Evolutionary conservation across 2,888 invertebrate genomes (phyloP).

Genomic region (Andrena bicolor): DNA sequence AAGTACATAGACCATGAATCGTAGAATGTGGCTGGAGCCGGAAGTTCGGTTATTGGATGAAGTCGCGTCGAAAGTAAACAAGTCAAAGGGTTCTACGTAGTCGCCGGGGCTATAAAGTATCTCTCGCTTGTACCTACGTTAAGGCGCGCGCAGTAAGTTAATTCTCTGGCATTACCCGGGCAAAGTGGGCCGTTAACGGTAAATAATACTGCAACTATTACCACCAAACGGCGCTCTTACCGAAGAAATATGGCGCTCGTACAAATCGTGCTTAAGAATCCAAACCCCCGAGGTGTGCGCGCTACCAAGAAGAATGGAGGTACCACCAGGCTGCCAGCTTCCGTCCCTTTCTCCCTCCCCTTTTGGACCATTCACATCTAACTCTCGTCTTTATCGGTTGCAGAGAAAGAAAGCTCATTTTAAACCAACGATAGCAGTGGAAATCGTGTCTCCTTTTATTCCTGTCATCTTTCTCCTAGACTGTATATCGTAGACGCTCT

Average conservation of each 20-base stretch:
- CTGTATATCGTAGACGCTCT: not conserved
- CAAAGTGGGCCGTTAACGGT: constrained; percentile 79
- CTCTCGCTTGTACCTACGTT: constrained; percentile 66
- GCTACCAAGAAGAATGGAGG: constrained; percentile 30
- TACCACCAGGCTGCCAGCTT: not conserved
- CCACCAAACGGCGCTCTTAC: constrained; percentile 68
- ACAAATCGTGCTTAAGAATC: constrained; percentile 73
- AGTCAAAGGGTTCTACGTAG: constrained; percentile 36
- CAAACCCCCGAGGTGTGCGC: constrained; percentile 22
- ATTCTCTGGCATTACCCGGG: constrained; percentile 69
- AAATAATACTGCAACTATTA: constrained; percentile 81
- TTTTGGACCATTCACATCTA: constrained; percentile 38
- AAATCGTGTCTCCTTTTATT: constrained; percentile 5
- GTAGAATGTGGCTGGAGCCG: not conserved
- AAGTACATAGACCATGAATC: constrained; percentile 3
- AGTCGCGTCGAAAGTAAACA: constrained; percentile 25
- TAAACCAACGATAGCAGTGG: constrained; percentile 15
- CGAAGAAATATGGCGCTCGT: constrained; percentile 73
- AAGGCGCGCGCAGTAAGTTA: constrained; percentile 73
- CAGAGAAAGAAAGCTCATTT: constrained; percentile 14
- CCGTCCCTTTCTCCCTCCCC: not conserved
- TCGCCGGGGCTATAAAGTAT: constrained; percentile 63
- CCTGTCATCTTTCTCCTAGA: not conserved
- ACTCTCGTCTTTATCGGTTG: constrained; percentile 33
- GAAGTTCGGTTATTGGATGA: constrained; percentile 20